Percentiles rank a stretch among this genome's conserved stretches.
These are phyloP conservation scores for Sthenelais limicola DNA, from an alignment of 2,888 invertebrate genomes.

Conservation along the genomic window DNA sequence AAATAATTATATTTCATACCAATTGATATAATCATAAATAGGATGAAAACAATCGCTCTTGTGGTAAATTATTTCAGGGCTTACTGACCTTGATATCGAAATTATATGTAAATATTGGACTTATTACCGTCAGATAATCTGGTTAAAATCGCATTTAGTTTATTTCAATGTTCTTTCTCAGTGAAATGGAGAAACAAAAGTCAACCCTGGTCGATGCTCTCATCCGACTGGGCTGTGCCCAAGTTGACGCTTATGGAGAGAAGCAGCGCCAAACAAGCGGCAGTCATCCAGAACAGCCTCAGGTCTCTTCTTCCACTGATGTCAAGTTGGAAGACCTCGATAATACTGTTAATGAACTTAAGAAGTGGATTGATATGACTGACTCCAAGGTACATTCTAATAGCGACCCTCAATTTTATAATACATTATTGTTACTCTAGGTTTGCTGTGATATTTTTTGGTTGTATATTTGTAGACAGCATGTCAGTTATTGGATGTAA, in stretches of 20 bases:
- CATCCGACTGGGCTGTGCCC: slow-evolving; percentile 72
- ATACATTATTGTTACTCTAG: not conserved
- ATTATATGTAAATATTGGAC: too few relatives aligned
- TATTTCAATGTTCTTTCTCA: slow-evolving; percentile 65
- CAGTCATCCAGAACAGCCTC: slow-evolving; percentile 6
- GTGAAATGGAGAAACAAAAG: slow-evolving; percentile 89
- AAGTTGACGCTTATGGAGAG: slow-evolving; percentile 58
- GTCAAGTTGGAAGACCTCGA: slow-evolving; percentile 77
- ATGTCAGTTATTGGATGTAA: not conserved
- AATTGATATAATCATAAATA: not conserved
- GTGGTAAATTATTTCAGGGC: too few relatives aligned
- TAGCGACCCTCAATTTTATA: not conserved
- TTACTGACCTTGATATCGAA: too few relatives aligned
- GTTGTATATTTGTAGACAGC: not conserved
- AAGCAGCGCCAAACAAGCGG: slow-evolving; percentile 6
- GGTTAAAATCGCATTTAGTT: too few relatives aligned
- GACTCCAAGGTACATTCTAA: slow-evolving; percentile 83
- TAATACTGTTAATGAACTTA: slow-evolving; percentile 79
- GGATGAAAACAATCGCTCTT: too few relatives aligned
- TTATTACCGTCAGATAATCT: too few relatives aligned
- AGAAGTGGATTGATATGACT: slow-evolving; percentile 85
- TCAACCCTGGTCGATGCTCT: slow-evolving; percentile 85
- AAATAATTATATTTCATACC: not conserved
- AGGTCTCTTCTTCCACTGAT: slow-evolving; percentile 38
- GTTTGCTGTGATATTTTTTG: not conserved